Evolutionary conservation across 2,888 invertebrate species (phyloP), one percentile per base, ranked within the genome.

Genomic region (Oxycera nigricornis): DNA sequence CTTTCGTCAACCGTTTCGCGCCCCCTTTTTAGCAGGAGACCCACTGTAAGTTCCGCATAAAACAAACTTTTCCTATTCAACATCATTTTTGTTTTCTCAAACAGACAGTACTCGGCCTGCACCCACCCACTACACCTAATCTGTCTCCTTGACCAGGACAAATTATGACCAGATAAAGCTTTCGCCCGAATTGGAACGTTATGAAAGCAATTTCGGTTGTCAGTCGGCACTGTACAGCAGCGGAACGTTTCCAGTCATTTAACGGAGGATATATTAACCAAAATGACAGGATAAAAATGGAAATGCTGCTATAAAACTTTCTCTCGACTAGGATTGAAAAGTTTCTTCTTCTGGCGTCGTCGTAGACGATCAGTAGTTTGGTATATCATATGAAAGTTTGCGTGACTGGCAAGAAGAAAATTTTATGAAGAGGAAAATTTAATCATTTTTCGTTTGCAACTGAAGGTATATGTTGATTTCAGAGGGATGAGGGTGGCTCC

Each of bases 261-360:
- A 70, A 70, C 70, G 70, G 70, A 52, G 70, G 70, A 70, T 70
- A 70, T 70, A 70, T 70, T 70, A 70, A 52, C 70, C 55, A 24
- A 70, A 70, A 70, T 70, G 70, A 70, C 70, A 70, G 70, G 55
- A 70, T 70, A 70, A 70, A 70, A 70, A 70, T 70, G 70, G 70
- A 70, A 70, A 70, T 70, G 70, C 52, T 70, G 55, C 70, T 35
- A 70, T 70, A 52, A 70, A 70, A 70, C 70, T 70, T 52, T 52
- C 46, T 46, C 46, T 11, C 52, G 70, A 70, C 70, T 31, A 70
- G 55, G 70, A 70, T 70, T 70, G 70, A 70, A 55, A 70, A 70
- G 31, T 70, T 70, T n/a, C n/a, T 14, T 35, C 35, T 35, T 6
- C 35, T 35, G 6, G 35, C 17, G 17, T 70, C 70, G 30, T 31